These are phyloP conservation scores for Teleopsis dalmanni DNA, from an alignment of 1,140 invertebrate species.

Conservation along the genomic window DNA sequence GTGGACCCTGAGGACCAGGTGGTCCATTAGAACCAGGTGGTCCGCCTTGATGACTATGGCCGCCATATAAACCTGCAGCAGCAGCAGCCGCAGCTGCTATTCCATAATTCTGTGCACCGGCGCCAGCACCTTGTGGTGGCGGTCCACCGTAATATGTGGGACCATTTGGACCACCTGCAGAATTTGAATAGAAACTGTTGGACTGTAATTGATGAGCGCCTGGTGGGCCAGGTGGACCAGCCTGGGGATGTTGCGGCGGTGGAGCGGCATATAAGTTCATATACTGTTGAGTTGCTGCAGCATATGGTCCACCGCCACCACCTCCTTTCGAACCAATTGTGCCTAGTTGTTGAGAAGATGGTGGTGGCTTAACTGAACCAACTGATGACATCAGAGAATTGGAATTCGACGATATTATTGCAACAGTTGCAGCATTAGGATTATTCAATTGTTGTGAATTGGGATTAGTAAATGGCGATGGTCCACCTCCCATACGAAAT, in stretches of 20 bases:
- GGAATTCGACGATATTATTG: slow-evolving; percentile 69
- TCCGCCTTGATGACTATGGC: slow-evolving; percentile 33
- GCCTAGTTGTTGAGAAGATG: slow-evolving; percentile 66
- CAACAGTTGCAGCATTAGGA: slow-evolving; percentile 64
- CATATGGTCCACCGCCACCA: slow-evolving; percentile 46
- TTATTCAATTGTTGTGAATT: slow-evolving; percentile 66
- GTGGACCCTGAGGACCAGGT: slow-evolving; percentile 20
- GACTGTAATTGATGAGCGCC: slow-evolving; percentile 51
- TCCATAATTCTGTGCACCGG: slow-evolving; percentile 49
- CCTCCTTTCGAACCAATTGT: slow-evolving; percentile 66
- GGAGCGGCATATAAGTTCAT: slow-evolving; percentile 42
- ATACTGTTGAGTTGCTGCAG: slow-evolving; percentile 42
- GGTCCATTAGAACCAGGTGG: slow-evolving; percentile 28
- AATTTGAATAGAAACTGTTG: slow-evolving; percentile 53
- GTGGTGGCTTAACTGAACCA: slow-evolving; percentile 63
- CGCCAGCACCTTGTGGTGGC: slow-evolving; percentile 42
- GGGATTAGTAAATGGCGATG: slow-evolving; percentile 49
- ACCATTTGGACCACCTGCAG: slow-evolving; percentile 47
- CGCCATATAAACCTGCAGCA: slow-evolving; percentile 47
- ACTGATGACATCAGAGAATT: slow-evolving; percentile 81
- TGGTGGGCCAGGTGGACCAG: slow-evolving; percentile 41
- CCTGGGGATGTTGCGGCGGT: slow-evolving; percentile 45
- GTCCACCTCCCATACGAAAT: slow-evolving; percentile 60
- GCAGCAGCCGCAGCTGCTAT: slow-evolving; percentile 47
- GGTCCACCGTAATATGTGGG: slow-evolving; percentile 41